phyloP scores from a whole-genome alignment of 2,888 invertebrate species.

The Crepidodera aurea region DNA sequence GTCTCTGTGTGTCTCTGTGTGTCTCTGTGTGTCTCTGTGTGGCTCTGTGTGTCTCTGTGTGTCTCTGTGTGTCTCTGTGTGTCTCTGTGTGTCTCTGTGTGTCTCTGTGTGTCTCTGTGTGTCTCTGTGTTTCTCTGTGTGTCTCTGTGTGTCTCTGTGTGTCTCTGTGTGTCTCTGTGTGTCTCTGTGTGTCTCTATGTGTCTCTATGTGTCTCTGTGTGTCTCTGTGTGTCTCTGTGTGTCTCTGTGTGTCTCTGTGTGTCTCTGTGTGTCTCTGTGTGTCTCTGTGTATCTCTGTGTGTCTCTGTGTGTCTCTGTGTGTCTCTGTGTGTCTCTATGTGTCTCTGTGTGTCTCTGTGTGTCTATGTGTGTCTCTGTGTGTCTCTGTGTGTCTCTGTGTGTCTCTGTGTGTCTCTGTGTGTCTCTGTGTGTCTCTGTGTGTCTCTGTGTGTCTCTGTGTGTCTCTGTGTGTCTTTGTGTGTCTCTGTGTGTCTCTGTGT shows the following conservation, averaged over 20 bases:
- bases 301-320: not conserved
- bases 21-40: too few species aligned
- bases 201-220: too few species aligned
- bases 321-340: too few species aligned
- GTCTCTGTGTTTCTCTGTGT: too few species aligned
- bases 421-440: not conserved
- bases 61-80: not conserved
- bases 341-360: too few species aligned
- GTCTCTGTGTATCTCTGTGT: too few species aligned
- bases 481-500: too few species aligned
- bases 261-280: not conserved
- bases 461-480: too few species aligned
- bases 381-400: not conserved
- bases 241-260: not conserved
- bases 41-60: too few species aligned
- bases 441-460: not conserved
- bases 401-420: not conserved
- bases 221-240: not conserved
- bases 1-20: not conserved
- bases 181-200: too few species aligned
- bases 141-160: not conserved
- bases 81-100: not conserved
- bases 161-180: not conserved
- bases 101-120: not conserved
- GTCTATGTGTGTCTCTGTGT: too few species aligned